Evolutionary conservation across 2,888 invertebrate species (phyloP).

Genomic region (Notodonta ziczac): DNA sequence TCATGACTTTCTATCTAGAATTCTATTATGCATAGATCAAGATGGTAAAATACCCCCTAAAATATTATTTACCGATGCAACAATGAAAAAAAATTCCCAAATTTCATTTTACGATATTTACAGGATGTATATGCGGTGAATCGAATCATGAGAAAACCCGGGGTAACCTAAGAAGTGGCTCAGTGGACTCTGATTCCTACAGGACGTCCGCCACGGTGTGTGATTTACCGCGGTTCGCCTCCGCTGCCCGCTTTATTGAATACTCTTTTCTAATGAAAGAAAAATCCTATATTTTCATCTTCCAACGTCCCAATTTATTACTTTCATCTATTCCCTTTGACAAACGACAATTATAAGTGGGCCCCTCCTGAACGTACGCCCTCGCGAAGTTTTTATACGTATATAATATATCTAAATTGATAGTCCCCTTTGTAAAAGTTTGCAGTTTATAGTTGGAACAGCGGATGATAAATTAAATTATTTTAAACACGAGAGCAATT

Average conservation of each 20-base stretch:
- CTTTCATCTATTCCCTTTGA: conserved; percentile 67
- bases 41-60: no score
- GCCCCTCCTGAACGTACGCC: conserved; percentile 30
- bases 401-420: conserved; percentile 37
- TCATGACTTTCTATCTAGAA: no score
- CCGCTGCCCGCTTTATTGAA: conserved; percentile 71
- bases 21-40: no score
- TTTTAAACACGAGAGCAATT: background rate
- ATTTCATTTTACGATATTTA: conserved; percentile 10
- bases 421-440: conserved; percentile 31
- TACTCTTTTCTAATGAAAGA: conserved; percentile 71
- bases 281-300: conserved; percentile 79
- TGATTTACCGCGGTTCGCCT: conserved; percentile 71
- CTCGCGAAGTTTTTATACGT: conserved; percentile 36
- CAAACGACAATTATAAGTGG: conserved; percentile 72
- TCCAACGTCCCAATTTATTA: conserved; percentile 69
- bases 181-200: conserved; percentile 48
- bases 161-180: conserved; percentile 47
- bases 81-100: background rate
- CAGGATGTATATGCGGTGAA: conserved; percentile 19
- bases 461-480: conserved; percentile 1
- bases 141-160: conserved; percentile 22
- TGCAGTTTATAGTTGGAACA: background rate
- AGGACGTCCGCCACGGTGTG: conserved; percentile 48
- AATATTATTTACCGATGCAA: background rate